phyloP scores from a whole-genome alignment of 2,797 vertebrate genomes.

The Prionace glauca region DNA sequence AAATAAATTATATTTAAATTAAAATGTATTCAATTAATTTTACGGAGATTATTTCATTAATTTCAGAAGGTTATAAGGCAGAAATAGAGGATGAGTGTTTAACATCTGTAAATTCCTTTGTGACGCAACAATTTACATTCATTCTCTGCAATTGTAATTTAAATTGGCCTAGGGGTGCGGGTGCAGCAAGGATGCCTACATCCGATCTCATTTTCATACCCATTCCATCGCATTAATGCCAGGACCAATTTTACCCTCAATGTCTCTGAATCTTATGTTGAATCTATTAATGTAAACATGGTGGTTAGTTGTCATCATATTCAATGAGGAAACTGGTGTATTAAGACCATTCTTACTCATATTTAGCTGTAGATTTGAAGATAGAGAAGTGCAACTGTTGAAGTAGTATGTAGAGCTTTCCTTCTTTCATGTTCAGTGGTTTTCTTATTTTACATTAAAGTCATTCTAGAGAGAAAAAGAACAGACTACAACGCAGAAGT shows the following conservation, averaged over 20 bases:
- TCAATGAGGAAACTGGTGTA: neutral
- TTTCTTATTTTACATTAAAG: conserved; percentile 37
- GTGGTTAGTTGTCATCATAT: neutral
- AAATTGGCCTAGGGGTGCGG: neutral
- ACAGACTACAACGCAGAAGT: neutral
- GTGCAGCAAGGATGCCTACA: neutral
- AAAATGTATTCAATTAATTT: neutral
- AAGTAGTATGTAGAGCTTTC: conserved; percentile 12
- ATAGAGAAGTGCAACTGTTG: conserved; percentile 23
- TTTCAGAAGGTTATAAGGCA: neutral
- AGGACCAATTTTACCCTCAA: neutral
- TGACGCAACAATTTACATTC: neutral
- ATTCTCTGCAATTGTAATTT: neutral
- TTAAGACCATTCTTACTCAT: neutral
- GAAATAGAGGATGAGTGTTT: neutral
- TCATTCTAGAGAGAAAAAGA: conserved; percentile 30
- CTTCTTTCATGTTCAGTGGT: conserved; percentile 36
- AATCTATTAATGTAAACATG: neutral
- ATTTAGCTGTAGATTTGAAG: neutral
- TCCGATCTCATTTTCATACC: neutral
- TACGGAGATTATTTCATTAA: neutral
- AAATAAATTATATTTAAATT: neutral
- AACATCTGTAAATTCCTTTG: neutral
- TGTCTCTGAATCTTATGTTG: neutral
- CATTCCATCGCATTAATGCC: neutral